A percentile compares a stretch with the other conserved stretches of the same genome.
These are phyloP conservation scores for Heteromurus nitidus DNA, from an alignment of 2,888 invertebrate species.

Conservation along the genomic window DNA sequence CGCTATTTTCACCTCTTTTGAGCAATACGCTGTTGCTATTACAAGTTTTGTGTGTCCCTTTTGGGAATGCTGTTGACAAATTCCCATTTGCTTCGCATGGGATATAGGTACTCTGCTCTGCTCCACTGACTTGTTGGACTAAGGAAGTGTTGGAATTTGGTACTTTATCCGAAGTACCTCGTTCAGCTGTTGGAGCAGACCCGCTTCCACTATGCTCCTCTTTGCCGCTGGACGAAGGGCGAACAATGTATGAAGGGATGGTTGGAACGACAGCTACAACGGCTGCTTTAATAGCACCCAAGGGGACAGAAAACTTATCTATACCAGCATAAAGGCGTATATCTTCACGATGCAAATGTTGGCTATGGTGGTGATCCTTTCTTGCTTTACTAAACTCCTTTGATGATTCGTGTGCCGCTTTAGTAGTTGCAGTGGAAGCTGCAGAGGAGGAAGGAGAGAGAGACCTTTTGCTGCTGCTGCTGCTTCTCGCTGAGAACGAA, in stretches of 20 bases:
- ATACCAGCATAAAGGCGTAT: conserved; percentile 58
- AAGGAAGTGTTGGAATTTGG: conserved; percentile 41
- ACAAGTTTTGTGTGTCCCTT: conserved; percentile 47
- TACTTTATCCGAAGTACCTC: conserved; percentile 20
- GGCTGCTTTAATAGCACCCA: conserved; percentile 67
- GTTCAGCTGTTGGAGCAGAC: conserved; percentile 55
- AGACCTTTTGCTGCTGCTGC: conserved; percentile 57
- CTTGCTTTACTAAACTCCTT: conserved; percentile 42
- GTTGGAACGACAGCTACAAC: conserved; percentile 63
- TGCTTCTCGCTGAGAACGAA: conserved; percentile 26
- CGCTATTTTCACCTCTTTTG: conserved; percentile 54
- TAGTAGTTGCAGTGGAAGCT: conserved; percentile 9
- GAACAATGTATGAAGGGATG: conserved; percentile 64
- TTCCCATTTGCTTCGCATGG: conserved; percentile 41
- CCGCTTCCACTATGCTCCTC: background rate
- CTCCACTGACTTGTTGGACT: conserved; percentile 11
- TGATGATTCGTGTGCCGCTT: conserved; percentile 46
- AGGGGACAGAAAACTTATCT: conserved; percentile 69
- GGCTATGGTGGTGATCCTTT: conserved; percentile 51
- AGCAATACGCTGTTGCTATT: conserved; percentile 4
- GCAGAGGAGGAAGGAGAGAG: conserved; percentile 14
- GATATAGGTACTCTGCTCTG: background rate
- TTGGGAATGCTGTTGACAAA: conserved; percentile 63
- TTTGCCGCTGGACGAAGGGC: background rate
- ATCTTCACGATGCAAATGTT: conserved; percentile 69